Evolutionary conservation across 2,888 invertebrate genomes (phyloP), one percentile per base, ranked within the genome.

Genomic region (Temnothorax unifasciatus): DNA sequence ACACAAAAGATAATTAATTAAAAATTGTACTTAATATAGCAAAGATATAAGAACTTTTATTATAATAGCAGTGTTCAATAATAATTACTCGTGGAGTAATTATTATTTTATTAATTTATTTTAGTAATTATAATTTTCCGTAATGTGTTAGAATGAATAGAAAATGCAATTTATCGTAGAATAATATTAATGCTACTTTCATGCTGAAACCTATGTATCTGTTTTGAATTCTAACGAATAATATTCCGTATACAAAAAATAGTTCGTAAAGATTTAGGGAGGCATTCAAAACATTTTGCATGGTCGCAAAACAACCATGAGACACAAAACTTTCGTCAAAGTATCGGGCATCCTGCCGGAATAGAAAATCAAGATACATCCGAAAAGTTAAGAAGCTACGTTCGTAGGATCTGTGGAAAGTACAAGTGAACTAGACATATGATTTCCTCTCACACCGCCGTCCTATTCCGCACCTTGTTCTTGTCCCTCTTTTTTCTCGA

Each of bases 321-420:
- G 38, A 21, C 21, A 44, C 63, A 29, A 44, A 85, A 88, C 54
- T 86, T 90, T 83, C 69, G 44, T 44, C 64, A 59, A 63, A 34
- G 34, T 34, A 34, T 34, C 34, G 38, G n/a, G 3, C 34, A 9
- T 50, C 11, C 34, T 13, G 21, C 8, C n/a, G 52, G 64, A 73
- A 82, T 68, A 47, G 77, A 82, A 71, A 82, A 82, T 85, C 83
- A 79, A 85, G 83, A 84, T 76, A 85, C 82, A 83, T 86, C 68
- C 52, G 21, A 41, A 52, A 85, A 89, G 84, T 83, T 89, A 9
- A 29, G 15, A 57, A 68, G 18, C 29, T 18, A 59, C 52, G 4
- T 54, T 83, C 15, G 47, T 15, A 1, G 1, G 21, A 76, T 11
- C 29, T 9, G n/a, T 68, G 25, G 15, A 69, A 47, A 68, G 47